Evolutionary conservation across 2,797 vertebrate genomes (phyloP), one percentile per base, ranked within the genome.

Genomic region (Cygnus olor): DNA sequence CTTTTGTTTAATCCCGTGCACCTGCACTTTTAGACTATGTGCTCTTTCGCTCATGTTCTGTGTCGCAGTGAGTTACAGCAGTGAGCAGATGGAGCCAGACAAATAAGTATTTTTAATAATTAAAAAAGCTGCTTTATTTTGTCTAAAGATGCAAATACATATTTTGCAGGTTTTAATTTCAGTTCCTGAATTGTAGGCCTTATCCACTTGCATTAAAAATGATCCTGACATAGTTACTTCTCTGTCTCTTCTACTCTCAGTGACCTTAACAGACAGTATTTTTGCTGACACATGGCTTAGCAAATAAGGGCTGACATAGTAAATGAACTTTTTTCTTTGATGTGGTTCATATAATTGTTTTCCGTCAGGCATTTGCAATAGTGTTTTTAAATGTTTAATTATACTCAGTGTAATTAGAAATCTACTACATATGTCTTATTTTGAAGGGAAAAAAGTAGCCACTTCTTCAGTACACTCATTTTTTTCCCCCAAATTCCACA

Each of bases 281-380:
- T 63, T 32, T 83, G n/a, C 91, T 96, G 83, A 85, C 83, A 83
- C 32, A 61, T 47, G 40, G 51, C 58, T 95, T 95, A 83, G 68
- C 84, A 96, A 95, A 94, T 96, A 89, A 85, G 92, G 64, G 88
- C 77, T 90, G 80, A 89, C 93, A 66, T 8, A 81, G 53, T 72
- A 93, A 80, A 71, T 69, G 56, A 24, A 53, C 83, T 80, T 16
- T 61, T 60, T 78, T 89, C 88, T 92, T 87, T 61, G 56, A 90
- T 96, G 83, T 74, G 36, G 92, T 96, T 93, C 74, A 27, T 95
- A 91, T 95, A 91, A 84, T 42, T 72, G 8, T 28, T 93, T 65
- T 94, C 66, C 28, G 28, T 80, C 78, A 72, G 36, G 3, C 61
- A 53, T 95, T 97, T 93, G 85, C 76, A 92, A 73, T 94, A 58